phyloP scores from a whole-genome alignment of 2,888 invertebrate species.

The Phorcus lineatus region DNA sequence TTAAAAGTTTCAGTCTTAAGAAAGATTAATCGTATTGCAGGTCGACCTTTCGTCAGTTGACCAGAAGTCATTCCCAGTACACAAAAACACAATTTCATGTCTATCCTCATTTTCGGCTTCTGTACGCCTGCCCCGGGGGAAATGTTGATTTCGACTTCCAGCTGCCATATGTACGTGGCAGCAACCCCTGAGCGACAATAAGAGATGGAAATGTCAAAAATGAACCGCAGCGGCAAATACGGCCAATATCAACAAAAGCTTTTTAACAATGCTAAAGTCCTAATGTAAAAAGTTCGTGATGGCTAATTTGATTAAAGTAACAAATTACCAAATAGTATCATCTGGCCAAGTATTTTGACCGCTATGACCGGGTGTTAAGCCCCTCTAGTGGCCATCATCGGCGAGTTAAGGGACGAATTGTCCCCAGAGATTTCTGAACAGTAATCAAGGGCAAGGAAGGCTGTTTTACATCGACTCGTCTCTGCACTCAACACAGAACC shows the following conservation, averaged over 20 bases:
- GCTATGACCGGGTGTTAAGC: neutral
- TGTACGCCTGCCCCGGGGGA: neutral
- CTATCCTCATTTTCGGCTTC: too few relatives aligned
- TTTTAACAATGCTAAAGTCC: neutral
- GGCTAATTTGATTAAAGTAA: constrained; percentile 13
- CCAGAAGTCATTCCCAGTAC: too few relatives aligned
- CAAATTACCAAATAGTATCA: constrained; percentile 8
- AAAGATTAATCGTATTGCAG: too few relatives aligned
- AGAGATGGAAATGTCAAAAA: constrained; percentile 9
- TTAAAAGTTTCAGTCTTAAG: too few relatives aligned
- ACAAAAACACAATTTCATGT: too few relatives aligned
- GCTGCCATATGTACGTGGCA: neutral
- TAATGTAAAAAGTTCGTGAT: constrained; percentile 9
- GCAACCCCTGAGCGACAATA: neutral
- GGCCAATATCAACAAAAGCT: constrained; percentile 2
- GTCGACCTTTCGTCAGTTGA: too few relatives aligned
- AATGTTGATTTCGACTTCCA: neutral
- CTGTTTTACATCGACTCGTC: neutral
- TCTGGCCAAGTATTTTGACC: constrained; percentile 15
- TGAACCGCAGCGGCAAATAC: neutral
- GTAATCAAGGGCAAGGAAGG: neutral
- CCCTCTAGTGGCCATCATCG: neutral
- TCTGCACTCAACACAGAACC: neutral
- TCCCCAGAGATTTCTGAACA: neutral
- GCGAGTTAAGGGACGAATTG: neutral